Evolutionary conservation across 2,113 vertebrate genomes (phyloP).

Genomic region (Cinclus mexicanus): DNA sequence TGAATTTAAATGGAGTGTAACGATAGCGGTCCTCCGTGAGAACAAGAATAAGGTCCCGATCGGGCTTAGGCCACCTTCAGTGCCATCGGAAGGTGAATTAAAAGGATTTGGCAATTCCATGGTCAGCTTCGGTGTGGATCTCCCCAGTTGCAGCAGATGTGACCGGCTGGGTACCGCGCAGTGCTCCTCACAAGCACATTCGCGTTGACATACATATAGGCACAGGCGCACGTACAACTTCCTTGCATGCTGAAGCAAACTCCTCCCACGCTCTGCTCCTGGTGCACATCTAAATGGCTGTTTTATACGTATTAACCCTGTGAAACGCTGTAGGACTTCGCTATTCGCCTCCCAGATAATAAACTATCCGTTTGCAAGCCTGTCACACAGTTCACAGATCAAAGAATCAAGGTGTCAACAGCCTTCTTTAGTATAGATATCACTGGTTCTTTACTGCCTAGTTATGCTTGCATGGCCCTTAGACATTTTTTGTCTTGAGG

Average conservation of each 20-base stretch:
- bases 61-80: slow-evolving; percentile 28
- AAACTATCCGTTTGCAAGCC: slow-evolving; percentile 72
- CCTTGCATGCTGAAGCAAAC: slow-evolving; percentile 44
- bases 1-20: slow-evolving; percentile 56
- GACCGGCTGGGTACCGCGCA: neutral
- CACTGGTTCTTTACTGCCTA: slow-evolving; percentile 67
- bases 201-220: neutral
- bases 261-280: slow-evolving; percentile 42
- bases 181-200: neutral
- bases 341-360: slow-evolving; percentile 67
- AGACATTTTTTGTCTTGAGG: slow-evolving; percentile 66
- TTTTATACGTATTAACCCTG: slow-evolving; percentile 68
- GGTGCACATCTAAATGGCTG: slow-evolving; percentile 58
- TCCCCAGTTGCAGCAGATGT: slow-evolving; percentile 6
- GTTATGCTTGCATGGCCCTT: slow-evolving; percentile 63
- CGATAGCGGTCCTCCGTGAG: neutral
- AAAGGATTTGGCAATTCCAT: slow-evolving; percentile 56
- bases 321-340: slow-evolving; percentile 54
- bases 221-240: slow-evolving; percentile 27
- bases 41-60: neutral
- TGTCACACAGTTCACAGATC: slow-evolving; percentile 74
- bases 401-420: slow-evolving; percentile 76
- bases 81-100: slow-evolving; percentile 49
- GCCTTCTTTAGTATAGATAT: slow-evolving; percentile 73
- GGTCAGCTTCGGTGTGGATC: neutral